Conservation (phyloP, 2,888 invertebrate genomes). For the Mythimna pallens region DNA sequence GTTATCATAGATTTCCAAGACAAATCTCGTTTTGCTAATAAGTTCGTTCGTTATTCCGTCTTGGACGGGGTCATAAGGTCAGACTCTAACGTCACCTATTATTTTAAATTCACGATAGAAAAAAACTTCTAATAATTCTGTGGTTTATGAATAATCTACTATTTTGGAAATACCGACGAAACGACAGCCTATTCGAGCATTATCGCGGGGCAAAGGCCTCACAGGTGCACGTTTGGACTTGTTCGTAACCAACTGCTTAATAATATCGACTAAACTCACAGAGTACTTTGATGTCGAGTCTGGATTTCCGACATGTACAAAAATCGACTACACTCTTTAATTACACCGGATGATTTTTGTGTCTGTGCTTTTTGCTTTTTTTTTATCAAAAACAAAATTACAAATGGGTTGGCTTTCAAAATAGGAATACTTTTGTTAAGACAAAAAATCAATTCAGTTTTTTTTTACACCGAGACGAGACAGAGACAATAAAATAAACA, state of each 20-base stretch:
- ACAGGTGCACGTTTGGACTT: constrained; percentile 50
- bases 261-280: constrained; percentile 31
- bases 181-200: constrained; percentile 44
- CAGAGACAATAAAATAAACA: neutral
- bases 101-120: constrained; percentile 70
- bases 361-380: constrained; percentile 10
- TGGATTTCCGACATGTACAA: constrained; percentile 13
- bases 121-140: constrained; percentile 57
- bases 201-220: constrained; percentile 54
- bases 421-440: neutral
- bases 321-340: constrained; percentile 38
- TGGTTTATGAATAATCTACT: constrained; percentile 61
- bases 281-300: constrained; percentile 29
- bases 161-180: constrained; percentile 65
- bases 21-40: constrained; percentile 62
- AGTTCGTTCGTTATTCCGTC: constrained; percentile 67
- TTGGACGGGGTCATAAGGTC: constrained; percentile 76
- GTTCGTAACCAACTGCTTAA: constrained; percentile 41
- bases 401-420: neutral
- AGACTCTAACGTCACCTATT: constrained; percentile 72
- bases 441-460: neutral
- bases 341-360: constrained; percentile 1
- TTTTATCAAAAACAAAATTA: neutral
- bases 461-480: neutral
- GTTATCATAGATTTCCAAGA: constrained; percentile 49